Percentiles rank a stretch among this genome's conserved stretches.
Conservation (phyloP, 2,888 invertebrate species). For the Drosophila subsilvestris region DNA sequence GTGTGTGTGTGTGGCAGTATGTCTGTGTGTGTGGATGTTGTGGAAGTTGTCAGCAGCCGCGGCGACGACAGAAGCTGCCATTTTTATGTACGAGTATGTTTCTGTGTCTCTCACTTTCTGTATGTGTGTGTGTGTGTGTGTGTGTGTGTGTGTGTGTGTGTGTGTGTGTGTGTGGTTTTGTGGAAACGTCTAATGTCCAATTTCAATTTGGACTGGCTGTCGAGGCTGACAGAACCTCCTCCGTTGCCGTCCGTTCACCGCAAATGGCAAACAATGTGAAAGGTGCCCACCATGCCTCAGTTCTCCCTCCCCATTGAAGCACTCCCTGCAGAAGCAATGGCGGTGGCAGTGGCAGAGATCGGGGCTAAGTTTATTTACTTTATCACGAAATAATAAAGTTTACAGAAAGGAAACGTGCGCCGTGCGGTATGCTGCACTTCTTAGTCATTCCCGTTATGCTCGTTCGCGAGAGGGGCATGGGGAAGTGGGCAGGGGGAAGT, state of each 20-base stretch:
- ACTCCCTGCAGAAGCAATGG: slow-evolving; percentile 5
- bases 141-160: slow-evolving; percentile 51
- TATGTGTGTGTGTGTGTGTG: slow-evolving; percentile 57
- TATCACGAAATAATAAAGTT: slow-evolving; percentile 80
- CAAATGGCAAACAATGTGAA: slow-evolving; percentile 78
- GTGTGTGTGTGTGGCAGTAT: slow-evolving; percentile 54
- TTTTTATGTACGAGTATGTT: slow-evolving; percentile 27
- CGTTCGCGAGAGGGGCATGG: neutral
- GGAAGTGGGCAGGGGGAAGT: neutral
- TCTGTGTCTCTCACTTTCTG: slow-evolving; percentile 33
- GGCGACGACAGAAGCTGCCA: slow-evolving; percentile 46
- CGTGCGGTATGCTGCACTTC: slow-evolving; percentile 65
- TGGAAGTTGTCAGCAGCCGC: slow-evolving; percentile 47
- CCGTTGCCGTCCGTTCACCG: slow-evolving; percentile 56
- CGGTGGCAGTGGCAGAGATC: neutral
- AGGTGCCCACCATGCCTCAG: slow-evolving; percentile 33
- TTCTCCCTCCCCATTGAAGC: neutral
- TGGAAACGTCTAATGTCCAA: slow-evolving; percentile 76
- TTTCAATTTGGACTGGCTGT: slow-evolving; percentile 75
- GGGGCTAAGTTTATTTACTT: slow-evolving; percentile 76
- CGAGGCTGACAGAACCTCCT: slow-evolving; percentile 24
- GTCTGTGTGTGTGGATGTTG: slow-evolving; percentile 27
- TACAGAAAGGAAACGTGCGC: slow-evolving; percentile 78
- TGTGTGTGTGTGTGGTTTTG: slow-evolving; percentile 35
- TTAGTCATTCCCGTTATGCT: slow-evolving; percentile 18